Base-by-base conservation (phyloP, 2,888 invertebrate genomes). In the Andricus quercusramuli region DNA sequence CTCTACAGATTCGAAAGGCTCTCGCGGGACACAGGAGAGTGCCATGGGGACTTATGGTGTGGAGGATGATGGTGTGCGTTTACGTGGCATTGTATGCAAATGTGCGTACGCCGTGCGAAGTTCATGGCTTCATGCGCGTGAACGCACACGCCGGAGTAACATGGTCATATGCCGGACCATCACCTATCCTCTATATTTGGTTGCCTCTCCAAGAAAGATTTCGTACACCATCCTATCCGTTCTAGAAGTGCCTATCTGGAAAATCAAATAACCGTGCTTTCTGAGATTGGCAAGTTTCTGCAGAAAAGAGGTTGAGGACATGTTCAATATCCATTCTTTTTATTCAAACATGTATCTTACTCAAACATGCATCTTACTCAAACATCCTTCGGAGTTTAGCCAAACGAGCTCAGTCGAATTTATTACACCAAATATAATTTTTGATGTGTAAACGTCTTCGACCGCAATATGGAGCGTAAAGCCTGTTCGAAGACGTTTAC, bases 41-140 rank as follows among this genome's bases (percentile, higher is more conserved):
- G 17, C 13, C 25, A 68, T 47, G 47, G 47, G 68, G 17, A 22
- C 64, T 22, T 47, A 44, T 47, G 47, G 47, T 22, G 22, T 44
- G 13, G 67, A n/a, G 22, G 41, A 67, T 41, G 67, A 67, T 67
- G 67, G 67, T 68, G 68, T 68, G 68, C 47, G 68, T 47, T 25
- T 68, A 68, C 25, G 22, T 22, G 47, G 68, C 25, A 68, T 68
- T 68, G 68, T 68, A 68, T 68, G 68, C 68, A 68, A 68, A 68
- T 68, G 68, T 68, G 47, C 68, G 68, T 68, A 17, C 68, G 68
- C 68, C 68, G 68, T 68, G 68, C 47, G 68, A 68, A 68, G 68
- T 68, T 68, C 68, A 68, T 68, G 68, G 68, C 68, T 68, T 68
- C 68, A 25, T 68, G 47, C 68, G 68, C 68, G 68, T 47, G 68